phyloP scores from a whole-genome alignment of 2,797 vertebrate species.

The Poeciliopsis turneri region DNA sequence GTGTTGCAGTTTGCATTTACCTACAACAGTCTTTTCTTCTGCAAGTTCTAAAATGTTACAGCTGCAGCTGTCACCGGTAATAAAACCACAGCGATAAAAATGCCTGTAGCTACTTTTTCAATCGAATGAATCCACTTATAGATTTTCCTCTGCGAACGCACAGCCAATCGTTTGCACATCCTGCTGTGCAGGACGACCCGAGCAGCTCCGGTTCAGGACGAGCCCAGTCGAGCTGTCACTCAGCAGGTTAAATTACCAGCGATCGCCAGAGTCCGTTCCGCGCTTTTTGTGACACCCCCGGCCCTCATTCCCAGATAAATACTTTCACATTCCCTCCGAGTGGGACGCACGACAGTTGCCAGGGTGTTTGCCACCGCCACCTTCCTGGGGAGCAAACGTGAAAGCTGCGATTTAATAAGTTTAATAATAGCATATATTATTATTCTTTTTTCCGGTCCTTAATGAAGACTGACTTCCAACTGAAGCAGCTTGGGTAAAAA shows the following conservation, averaged over 20 bases:
- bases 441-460: slow-evolving; percentile 29
- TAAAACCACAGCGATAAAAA: neutral
- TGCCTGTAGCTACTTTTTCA: neutral
- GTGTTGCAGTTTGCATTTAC: neutral
- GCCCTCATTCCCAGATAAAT: slow-evolving; percentile 57
- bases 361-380: slow-evolving; percentile 39
- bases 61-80: neutral
- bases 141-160: slow-evolving; percentile 5
- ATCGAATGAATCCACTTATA: neutral
- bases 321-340: slow-evolving; percentile 54
- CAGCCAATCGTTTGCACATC: slow-evolving; percentile 10
- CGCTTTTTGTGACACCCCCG: slow-evolving; percentile 1
- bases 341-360: slow-evolving; percentile 43
- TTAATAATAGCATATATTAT: no score
- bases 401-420: slow-evolving; percentile 49
- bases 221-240: slow-evolving; percentile 18
- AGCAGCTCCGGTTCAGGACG: slow-evolving; percentile 20
- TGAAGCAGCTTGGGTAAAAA: slow-evolving; percentile 47
- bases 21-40: neutral
- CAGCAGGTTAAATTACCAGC: slow-evolving; percentile 32
- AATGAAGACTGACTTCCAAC: slow-evolving; percentile 65
- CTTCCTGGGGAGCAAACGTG: slow-evolving; percentile 49
- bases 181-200: slow-evolving; percentile 15
- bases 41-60: neutral
- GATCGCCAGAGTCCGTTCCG: slow-evolving; percentile 15